phyloP scores from a whole-genome alignment of 1,140 invertebrate species.

The Megalopta genalis region DNA sequence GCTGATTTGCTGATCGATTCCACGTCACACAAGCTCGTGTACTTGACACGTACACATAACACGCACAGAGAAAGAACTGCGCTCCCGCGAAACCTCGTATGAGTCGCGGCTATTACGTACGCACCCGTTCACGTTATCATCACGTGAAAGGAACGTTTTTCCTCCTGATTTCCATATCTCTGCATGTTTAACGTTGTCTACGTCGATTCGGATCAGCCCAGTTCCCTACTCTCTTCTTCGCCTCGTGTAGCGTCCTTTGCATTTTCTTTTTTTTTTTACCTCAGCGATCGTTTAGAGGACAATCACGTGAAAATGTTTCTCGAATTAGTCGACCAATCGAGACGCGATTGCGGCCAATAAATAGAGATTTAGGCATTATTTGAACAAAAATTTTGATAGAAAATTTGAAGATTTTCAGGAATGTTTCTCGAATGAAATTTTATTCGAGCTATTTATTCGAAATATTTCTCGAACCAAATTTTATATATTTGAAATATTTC shows the following conservation, averaged over 20 bases:
- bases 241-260: neutral
- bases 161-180: slow-evolving; percentile 50
- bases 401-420: too few species aligned
- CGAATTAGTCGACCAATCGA: neutral
- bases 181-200: slow-evolving; percentile 15
- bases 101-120: slow-evolving; percentile 40
- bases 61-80: neutral
- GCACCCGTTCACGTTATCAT: slow-evolving; percentile 41
- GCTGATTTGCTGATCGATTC: slow-evolving; percentile 11
- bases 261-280: too few species aligned
- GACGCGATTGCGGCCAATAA: neutral
- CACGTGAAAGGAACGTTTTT: slow-evolving; percentile 58
- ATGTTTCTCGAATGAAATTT: too few species aligned
- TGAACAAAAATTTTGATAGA: too few species aligned
- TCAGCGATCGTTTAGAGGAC: neutral
- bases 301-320: neutral
- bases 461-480: too few species aligned
- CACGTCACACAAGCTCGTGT: neutral
- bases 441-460: too few species aligned
- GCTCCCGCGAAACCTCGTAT: neutral
- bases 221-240: neutral
- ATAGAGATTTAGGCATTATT: neutral
- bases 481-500: too few species aligned
- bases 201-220: neutral
- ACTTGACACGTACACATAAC: neutral